Evolutionary conservation across 2,888 invertebrate species (phyloP).

Genomic region (Cantharis flavilabris): DNA sequence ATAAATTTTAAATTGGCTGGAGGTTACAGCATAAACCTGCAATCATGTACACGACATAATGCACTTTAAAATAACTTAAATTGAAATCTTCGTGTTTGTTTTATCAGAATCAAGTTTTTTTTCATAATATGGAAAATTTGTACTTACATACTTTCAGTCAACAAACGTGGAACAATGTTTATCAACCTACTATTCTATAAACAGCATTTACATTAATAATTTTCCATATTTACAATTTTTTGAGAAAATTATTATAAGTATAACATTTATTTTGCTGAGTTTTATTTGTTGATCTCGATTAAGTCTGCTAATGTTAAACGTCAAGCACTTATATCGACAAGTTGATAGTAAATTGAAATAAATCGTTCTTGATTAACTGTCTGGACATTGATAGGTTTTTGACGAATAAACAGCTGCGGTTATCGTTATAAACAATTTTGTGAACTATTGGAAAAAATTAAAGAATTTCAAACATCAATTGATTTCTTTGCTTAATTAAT

Average conservation of each 20-base stretch:
- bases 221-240: too few relatives aligned
- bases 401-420: background rate
- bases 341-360: background rate
- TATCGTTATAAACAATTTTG: background rate
- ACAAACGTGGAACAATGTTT: background rate
- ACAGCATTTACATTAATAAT: background rate
- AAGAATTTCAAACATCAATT: background rate
- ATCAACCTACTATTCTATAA: background rate
- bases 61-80: background rate
- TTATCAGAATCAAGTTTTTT: background rate
- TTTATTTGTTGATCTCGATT: background rate
- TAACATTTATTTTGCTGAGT: background rate
- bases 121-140: background rate
- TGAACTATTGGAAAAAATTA: background rate
- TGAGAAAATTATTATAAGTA: background rate
- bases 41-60: background rate
- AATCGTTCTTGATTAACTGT: conserved; percentile 1
- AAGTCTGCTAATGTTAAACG: background rate
- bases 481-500: background rate
- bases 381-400: conserved; percentile 21
- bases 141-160: background rate
- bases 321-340: background rate
- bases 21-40: background rate
- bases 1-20: background rate
- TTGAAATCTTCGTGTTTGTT: background rate